Evolutionary conservation across 2,113 vertebrate genomes (phyloP).

Genomic region (Rostratula benghalensis): DNA sequence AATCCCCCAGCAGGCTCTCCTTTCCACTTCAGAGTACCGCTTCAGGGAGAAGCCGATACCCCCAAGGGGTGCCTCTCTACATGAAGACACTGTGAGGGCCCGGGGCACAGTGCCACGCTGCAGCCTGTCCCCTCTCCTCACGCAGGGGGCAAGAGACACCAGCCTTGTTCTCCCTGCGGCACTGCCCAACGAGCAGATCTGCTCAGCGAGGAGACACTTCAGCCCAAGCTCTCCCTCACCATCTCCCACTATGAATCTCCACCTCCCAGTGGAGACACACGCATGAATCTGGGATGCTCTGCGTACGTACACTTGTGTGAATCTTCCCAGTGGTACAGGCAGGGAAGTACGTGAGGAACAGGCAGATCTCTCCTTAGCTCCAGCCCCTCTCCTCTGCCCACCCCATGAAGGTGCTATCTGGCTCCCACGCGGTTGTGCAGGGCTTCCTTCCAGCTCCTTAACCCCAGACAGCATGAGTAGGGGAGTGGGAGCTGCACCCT

Average conservation of each 20-base stretch:
- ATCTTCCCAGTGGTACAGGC: fast-evolving
- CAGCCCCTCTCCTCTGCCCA: neutral
- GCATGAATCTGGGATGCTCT: neutral
- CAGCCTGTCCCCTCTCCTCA: neutral
- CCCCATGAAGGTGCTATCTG: neutral
- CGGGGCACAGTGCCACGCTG: neutral
- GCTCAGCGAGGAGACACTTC: neutral
- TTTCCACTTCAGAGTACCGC: neutral
- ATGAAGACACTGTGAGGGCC: neutral
- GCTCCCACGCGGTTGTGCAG: no score
- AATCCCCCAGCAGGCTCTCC: neutral
- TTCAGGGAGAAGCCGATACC: neutral
- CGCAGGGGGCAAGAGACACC: neutral
- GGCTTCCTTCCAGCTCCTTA: neutral
- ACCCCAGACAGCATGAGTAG: fast-evolving
- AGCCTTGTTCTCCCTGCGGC: neutral
- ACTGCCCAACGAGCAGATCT: neutral
- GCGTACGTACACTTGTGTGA: neutral
- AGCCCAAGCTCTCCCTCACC: neutral
- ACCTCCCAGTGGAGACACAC: fast-evolving
- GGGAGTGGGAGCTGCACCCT: neutral
- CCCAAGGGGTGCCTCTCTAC: neutral
- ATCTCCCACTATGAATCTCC: neutral
- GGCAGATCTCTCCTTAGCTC: neutral
- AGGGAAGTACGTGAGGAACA: fast-evolving